A percentile compares a stretch with the other conserved stretches of the same genome.
Conservation (phyloP, 2,797 vertebrate genomes). For the Vireo griseus region DNA sequence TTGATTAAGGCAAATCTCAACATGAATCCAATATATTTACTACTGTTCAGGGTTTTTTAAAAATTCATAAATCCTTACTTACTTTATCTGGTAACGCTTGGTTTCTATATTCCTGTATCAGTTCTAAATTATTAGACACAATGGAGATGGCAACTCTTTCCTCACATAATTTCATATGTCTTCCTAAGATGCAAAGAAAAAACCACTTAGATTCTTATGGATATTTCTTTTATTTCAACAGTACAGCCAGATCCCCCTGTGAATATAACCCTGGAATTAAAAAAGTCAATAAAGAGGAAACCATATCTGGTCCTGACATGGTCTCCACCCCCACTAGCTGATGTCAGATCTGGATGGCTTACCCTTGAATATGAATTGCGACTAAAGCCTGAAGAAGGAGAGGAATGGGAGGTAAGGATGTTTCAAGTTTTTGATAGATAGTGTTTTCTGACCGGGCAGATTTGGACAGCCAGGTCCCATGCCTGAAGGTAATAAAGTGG, state of each 20-base stretch:
- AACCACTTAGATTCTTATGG: not conserved
- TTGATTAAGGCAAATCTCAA: not conserved
- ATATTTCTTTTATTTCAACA: conserved; percentile 63
- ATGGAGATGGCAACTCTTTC: not conserved
- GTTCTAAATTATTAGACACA: not conserved
- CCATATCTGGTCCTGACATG: conserved; percentile 83
- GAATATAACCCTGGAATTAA: conserved; percentile 78
- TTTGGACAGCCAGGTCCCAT: not conserved
- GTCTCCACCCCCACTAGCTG: conserved; percentile 83
- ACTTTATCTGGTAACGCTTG: not conserved
- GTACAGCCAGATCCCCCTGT: conserved; percentile 90
- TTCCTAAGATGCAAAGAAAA: not conserved
- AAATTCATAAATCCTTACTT: not conserved
- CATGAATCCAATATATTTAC: not conserved
- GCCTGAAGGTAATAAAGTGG: not conserved
- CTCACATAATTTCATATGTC: not conserved
- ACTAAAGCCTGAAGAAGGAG: conserved; percentile 78
- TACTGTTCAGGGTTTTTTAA: fast-evolving
- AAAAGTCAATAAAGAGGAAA: conserved; percentile 71
- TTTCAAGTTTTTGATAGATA: not conserved
- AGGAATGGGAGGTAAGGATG: conserved; percentile 85
- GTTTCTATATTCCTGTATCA: not conserved
- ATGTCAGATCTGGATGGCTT: conserved; percentile 91
- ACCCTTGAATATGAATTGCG: conserved; percentile 88
- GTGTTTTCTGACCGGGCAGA: not conserved